Evolutionary conservation across 2,113 vertebrate species (phyloP).

Genomic region (Hippoglossus stenolepis): DNA sequence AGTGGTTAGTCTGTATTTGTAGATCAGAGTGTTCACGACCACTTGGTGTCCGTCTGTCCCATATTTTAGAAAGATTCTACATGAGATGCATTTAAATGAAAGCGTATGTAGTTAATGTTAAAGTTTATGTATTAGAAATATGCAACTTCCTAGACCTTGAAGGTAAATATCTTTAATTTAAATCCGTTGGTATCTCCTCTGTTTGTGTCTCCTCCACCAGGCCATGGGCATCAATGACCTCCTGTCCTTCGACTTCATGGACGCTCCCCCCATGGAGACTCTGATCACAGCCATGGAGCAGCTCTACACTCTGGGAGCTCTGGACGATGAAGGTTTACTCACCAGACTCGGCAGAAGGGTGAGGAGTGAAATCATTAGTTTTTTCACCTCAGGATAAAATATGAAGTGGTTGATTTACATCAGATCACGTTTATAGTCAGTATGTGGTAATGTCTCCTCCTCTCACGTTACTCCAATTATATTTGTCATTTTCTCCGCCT

Average conservation of each 20-base stretch:
- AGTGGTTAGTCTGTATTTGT: too few species aligned
- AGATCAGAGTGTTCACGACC: too few species aligned
- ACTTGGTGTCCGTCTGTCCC: too few species aligned
- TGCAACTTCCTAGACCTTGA: too few species aligned
- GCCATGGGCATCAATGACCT: constrained; percentile 99
- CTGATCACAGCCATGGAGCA: constrained; percentile 99
- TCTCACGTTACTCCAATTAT: not conserved
- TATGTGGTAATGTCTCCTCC: not conserved
- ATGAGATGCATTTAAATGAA: not conserved
- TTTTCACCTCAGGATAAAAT: not conserved
- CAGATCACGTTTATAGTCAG: not conserved
- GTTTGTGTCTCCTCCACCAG: constrained; percentile 68
- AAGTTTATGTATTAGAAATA: too few species aligned
- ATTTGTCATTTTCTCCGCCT: fast-evolving
- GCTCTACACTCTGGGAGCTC: constrained; percentile 94
- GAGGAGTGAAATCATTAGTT: constrained; percentile 21
- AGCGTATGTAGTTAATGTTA: too few species aligned
- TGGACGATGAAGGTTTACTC: constrained; percentile 96
- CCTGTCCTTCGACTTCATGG: constrained; percentile 99
- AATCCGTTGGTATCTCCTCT: too few species aligned
- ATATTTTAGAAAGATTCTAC: not conserved
- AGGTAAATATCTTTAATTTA: too few species aligned
- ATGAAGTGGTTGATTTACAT: not conserved
- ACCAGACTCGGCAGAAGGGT: constrained; percentile 95
- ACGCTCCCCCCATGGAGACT: constrained; percentile 98